Conservation (phyloP, 2,888 invertebrate genomes). For the Rhagonycha lutea region DNA sequence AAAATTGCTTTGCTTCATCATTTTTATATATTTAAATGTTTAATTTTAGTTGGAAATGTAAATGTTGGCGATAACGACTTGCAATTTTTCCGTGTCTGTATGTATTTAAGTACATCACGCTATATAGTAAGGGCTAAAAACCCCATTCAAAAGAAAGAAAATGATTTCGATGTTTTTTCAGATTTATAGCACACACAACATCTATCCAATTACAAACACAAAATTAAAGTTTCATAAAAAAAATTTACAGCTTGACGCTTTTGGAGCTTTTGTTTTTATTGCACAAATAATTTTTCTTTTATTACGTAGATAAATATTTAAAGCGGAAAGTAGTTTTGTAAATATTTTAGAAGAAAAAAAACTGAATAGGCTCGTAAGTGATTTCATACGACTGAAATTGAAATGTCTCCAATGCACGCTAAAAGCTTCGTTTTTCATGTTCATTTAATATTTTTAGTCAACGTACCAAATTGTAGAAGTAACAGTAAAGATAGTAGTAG, state of each 20-base stretch:
- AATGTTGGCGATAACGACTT: constrained; percentile 5
- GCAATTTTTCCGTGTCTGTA: constrained; percentile 6
- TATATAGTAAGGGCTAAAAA: constrained; percentile 3
- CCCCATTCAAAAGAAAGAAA: constrained; percentile 1
- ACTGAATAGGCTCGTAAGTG: not conserved
- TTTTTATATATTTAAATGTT: not conserved
- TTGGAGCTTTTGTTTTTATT: not conserved
- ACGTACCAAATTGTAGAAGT: not conserved
- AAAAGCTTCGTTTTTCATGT: not conserved
- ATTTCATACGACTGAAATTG: constrained; percentile 1
- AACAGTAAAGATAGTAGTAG: not conserved
- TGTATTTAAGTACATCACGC: constrained; percentile 3
- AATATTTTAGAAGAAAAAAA: not conserved
- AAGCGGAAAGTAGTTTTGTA: not conserved
- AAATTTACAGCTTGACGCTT: not conserved
- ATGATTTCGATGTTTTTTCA: not conserved
- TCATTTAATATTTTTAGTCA: not conserved
- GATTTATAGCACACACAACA: not conserved
- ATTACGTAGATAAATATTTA: not conserved
- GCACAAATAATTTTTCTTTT: not conserved
- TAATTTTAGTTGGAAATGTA: constrained; percentile 9
- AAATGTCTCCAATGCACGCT: not conserved
- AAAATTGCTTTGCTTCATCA: not conserved
- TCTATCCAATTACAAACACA: not conserved
- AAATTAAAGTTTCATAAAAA: not conserved